A percentile compares a stretch with the other conserved stretches of the same genome.
These are phyloP conservation scores for Tanypteryx hageni DNA, from an alignment of 2,888 invertebrate genomes.

Conservation along the genomic window DNA sequence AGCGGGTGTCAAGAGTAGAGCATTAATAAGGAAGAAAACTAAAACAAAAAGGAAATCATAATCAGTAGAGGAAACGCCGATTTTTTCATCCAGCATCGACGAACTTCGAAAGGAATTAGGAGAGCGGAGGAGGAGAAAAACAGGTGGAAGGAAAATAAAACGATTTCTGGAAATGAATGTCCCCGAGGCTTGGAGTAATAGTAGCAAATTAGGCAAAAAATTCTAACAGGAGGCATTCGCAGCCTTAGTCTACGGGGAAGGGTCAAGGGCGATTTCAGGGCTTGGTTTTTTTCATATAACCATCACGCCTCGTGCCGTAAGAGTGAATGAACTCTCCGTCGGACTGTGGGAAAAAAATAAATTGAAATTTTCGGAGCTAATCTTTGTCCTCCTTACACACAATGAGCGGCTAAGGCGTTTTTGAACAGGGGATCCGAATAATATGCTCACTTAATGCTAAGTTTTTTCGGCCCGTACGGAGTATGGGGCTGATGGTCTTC, in stretches of 20 bases:
- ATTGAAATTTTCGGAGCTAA: neutral
- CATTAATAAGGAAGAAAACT: neutral
- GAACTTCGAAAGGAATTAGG: neutral
- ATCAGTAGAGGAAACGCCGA: neutral
- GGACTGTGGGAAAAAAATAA: neutral
- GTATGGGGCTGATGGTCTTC: neutral
- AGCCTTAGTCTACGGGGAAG: neutral
- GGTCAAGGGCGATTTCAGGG: constrained; percentile 4
- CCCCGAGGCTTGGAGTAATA: neutral
- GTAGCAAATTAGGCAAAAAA: constrained; percentile 8
- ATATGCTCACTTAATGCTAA: neutral
- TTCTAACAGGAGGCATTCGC: neutral
- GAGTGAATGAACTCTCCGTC: constrained; percentile 15
- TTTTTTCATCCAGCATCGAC: neutral
- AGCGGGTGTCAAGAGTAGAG: neutral
- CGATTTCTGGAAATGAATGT: neutral
- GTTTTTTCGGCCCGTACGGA: neutral
- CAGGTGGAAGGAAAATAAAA: neutral
- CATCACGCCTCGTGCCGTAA: neutral
- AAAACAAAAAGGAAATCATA: neutral
- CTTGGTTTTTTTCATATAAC: neutral
- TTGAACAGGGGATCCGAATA: too few relatives aligned
- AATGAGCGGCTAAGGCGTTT: neutral
- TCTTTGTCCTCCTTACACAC: neutral
- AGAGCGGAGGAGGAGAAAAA: neutral